Conservation (phyloP, 2,888 invertebrate genomes). For the Lochmaea capreae region DNA sequence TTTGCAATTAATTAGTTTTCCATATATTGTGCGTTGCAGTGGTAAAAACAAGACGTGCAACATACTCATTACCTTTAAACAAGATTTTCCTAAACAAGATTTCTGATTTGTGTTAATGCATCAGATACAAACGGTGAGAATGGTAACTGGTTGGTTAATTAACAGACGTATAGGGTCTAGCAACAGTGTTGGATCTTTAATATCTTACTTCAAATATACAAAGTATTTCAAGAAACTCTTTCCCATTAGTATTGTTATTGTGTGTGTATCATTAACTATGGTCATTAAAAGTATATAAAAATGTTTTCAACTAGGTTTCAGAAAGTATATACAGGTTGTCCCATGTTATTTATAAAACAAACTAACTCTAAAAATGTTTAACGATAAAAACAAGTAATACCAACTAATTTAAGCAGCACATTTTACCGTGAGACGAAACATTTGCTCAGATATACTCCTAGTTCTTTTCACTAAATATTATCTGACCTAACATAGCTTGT, state of each 20-base stretch:
- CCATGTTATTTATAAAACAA: not conserved
- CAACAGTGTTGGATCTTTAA: not conserved
- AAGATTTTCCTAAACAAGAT: slow-evolving; percentile 2
- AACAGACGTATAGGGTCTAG: not conserved
- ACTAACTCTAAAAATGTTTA: no score
- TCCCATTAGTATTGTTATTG: not conserved
- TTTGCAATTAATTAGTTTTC: not conserved
- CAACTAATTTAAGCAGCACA: no score
- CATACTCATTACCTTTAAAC: slow-evolving; percentile 10
- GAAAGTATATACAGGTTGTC: not conserved
- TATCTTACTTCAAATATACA: slow-evolving; percentile 1
- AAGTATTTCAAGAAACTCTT: not conserved
- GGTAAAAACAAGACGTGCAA: not conserved
- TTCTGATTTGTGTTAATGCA: slow-evolving; percentile 6
- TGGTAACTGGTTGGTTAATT: not conserved
- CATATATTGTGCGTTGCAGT: not conserved
- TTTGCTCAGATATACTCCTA: no score
- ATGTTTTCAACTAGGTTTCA: not conserved
- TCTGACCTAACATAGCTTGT: no score
- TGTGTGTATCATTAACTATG: not conserved
- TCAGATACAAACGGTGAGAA: not conserved
- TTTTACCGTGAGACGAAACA: no score
- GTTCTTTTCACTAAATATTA: no score
- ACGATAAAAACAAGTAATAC: no score
- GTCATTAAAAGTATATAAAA: not conserved